Percentiles rank a stretch among this genome's conserved stretches.
These are phyloP conservation scores for Morpho deidamia DNA, from an alignment of 2,888 invertebrate genomes.

Conservation along the genomic window DNA sequence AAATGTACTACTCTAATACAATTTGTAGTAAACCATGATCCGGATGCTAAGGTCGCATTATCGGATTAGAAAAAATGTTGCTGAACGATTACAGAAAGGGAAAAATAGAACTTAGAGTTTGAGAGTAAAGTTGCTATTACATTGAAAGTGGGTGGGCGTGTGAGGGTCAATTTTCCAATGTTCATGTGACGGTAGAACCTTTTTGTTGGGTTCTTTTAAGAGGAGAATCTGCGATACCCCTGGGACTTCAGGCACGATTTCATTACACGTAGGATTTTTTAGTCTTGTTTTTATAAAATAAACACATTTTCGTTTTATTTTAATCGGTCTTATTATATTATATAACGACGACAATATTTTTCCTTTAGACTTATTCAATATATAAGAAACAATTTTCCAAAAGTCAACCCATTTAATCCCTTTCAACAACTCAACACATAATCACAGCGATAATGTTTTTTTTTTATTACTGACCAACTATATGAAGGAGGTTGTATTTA, in stretches of 20 bases:
- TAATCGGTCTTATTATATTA: constrained; percentile 8
- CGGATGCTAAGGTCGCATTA: constrained; percentile 76
- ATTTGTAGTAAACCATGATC: constrained; percentile 79
- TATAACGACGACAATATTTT: too few relatives aligned
- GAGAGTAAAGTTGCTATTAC: constrained; percentile 45
- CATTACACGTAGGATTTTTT: constrained; percentile 69
- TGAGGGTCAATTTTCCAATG: constrained; percentile 72
- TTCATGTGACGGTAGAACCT: constrained; percentile 75
- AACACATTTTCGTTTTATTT: constrained; percentile 30
- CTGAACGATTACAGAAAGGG: constrained; percentile 39
- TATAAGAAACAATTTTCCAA: too few relatives aligned
- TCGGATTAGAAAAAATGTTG: constrained; percentile 76
- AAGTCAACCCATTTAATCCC: too few relatives aligned
- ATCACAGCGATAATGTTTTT: too few relatives aligned
- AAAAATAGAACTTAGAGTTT: constrained; percentile 45
- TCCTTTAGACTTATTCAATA: too few relatives aligned
- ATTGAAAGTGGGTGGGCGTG: constrained; percentile 46
- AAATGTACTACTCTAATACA: constrained; percentile 76
- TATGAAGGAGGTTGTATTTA: too few relatives aligned
- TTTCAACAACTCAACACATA: too few relatives aligned
- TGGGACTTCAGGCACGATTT: constrained; percentile 68
- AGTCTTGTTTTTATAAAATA: constrained; percentile 50
- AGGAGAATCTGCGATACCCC: constrained; percentile 67
- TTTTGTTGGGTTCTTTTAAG: constrained; percentile 74
- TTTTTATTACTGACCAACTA: too few relatives aligned